Evolutionary conservation across 2,797 vertebrate genomes (phyloP), one percentile per base, ranked within the genome.

Genomic region (Acanthurus tractus): DNA sequence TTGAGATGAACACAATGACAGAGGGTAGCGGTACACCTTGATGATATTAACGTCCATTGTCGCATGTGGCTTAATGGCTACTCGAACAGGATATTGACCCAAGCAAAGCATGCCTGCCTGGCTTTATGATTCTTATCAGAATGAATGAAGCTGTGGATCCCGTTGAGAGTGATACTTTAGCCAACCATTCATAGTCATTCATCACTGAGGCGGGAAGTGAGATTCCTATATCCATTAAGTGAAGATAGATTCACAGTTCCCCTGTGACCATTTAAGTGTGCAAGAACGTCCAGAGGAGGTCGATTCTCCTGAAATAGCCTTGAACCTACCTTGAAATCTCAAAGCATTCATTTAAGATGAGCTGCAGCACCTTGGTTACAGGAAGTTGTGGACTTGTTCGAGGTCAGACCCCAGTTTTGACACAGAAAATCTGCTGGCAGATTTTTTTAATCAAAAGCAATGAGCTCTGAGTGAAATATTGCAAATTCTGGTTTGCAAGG

Each of bases 51-150:
- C 53, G 73, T 71, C 87, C 88, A 91, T 92, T 92, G 93, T 93
- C 88, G 72, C 77, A 81, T 54, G 66, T 64, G 73, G 74, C 78
- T 90, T 94, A 93, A 94, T 93, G 85, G 92, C 84, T 85, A 77
- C 83, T 86, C 56, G 40, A 91, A 92, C 89, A 91, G 93, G 89
- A 93, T 93, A 94, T 93, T 93, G 93, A 93, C 92, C 87, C 84
- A 92, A 90, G 93, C 84, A 81, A 83, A 87, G 87, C 89, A 76
- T 62, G 90, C 85, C 88, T 85, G 70, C 80, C 76, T 58, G 54
- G 74, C 84, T 93, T 92, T 92, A 92, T 90, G 90, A 90, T 90
- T 94, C 91, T 91, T 94, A 93, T 93, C 93, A 87, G 88, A 91
- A 90, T 78, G 89, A 88, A 93, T 85, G 85, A 90, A 90, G 85